Evolutionary conservation across 1,140 invertebrate genomes (phyloP), one percentile per base, ranked within the genome.

Genomic region (Nasonia giraulti): DNA sequence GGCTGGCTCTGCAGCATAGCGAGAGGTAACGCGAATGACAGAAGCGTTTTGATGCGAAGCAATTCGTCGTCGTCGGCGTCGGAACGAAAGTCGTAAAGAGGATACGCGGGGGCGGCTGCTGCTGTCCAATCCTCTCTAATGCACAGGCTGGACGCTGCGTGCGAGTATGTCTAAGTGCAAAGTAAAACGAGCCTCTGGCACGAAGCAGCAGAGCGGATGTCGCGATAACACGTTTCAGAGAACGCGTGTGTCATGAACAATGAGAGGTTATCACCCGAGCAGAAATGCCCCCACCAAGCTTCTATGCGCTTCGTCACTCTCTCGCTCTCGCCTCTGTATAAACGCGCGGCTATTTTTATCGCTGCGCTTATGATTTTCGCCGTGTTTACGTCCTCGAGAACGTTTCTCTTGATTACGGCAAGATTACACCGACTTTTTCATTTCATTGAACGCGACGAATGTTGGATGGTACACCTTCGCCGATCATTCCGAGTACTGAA

Each of bases 171-270:
- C 6, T 68, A 55, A 14, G 37, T 69, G 71, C 33, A 44, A 80
- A 80, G 79, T 50, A 73, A 80, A 80, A 73, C 79, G 79, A 69
- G 31, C 69, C 44, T 73, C 3, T 27, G 71, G 69, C 80, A 47
- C 71, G 27, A 33, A 40, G 55, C 40, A 75, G 10, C 76, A 74
- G 68, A 84, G 78, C 78, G 83, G 83, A 84, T 80, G 83, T 84
- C 77, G 83, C 83, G 83, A 84, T 84, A 84, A 85, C 84, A 55
- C 84, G 80, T 82, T 85, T 82, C 84, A 74, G 37, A 69, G 80
- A 78, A 77, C 79, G 79, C 79, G 84, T 82, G 79, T 85, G 78
- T 85, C 84, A 85, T 81, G 78, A 85, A 85, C 84, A 85, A 85
- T 82, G 80, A 82, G 79, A 82, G 83, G 73, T 82, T 85, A 80